Base-by-base conservation (phyloP, 2,888 invertebrate species). In the Megamerina dolium region DNA sequence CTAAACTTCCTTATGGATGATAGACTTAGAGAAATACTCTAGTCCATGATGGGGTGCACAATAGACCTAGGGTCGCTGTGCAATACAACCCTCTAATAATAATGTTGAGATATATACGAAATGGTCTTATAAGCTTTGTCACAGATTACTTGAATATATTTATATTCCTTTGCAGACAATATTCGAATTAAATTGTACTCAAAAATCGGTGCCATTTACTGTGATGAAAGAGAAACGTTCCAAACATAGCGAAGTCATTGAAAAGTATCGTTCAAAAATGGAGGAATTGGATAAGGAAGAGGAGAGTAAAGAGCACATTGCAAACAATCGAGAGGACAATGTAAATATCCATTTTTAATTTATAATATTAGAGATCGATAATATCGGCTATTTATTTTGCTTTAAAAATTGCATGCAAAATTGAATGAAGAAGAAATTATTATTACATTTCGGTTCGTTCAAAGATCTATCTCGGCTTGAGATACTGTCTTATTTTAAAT, bases 141-240 rank as follows among this genome's bases (percentile, higher is more conserved):
- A n/a, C n/a, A n/a, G n/a, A n/a, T n/a, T n/a, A n/a, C n/a, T n/a
- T n/a, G n/a, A n/a, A n/a, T n/a, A n/a, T n/a, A n/a, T 27, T 14
- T 19, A 23, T 10, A 26, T 23, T 19, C n/a, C n/a, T 1, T 35
- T 26, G 35, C 34, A 66, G 65, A 97, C 95, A 1, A 87, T 97
- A 58, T 89, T 97, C 70, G 97, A 97, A 74, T 77, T 96, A 37
- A 86, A 87, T 33, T 80, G 85, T 1, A 87, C 85, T 63, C 78
- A 83, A 57, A 82, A 90, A 63, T 85, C 89, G 0, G 76, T 80
- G 1, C 83, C 83, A 63, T 86, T 85, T 54, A 71, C 80, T 44
- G 82, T 88, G 0, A 97, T 97, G 95, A 89, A 91, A 67, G 77
- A 80, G 10, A 94, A 93, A 70, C 79, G 96, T 37, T 76, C 80